Evolutionary conservation across 1,140 invertebrate species (phyloP).

Genomic region (Antheraea mylitta): DNA sequence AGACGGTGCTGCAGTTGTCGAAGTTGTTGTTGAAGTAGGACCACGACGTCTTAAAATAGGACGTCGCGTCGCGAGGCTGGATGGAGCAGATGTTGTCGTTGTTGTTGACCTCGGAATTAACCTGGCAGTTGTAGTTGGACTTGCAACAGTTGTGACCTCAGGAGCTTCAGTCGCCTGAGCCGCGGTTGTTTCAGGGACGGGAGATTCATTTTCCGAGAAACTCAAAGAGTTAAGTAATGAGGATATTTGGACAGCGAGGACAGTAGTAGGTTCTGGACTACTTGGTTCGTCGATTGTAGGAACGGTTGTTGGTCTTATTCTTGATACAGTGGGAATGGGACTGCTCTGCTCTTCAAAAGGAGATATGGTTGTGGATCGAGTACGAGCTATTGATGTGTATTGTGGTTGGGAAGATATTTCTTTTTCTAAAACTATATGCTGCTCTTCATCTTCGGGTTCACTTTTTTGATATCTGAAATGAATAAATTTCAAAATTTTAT

Average conservation of each 20-base stretch:
- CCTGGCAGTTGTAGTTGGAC: constrained; percentile 23
- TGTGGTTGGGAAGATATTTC: constrained; percentile 68
- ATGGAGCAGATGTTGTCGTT: constrained; percentile 49
- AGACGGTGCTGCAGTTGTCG: constrained; percentile 59
- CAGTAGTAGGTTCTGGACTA: constrained; percentile 67
- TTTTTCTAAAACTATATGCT: constrained; percentile 60
- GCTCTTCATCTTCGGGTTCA: constrained; percentile 37
- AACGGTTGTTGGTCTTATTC: constrained; percentile 25
- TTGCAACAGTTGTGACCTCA: constrained; percentile 40
- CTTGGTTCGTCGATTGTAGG: constrained; percentile 44
- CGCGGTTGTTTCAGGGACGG: constrained; percentile 37
- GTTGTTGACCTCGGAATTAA: constrained; percentile 25
- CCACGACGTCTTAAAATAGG: constrained; percentile 57
- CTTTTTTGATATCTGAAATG: constrained; percentile 53
- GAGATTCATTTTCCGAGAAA: constrained; percentile 36
- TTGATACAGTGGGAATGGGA: constrained; percentile 49
- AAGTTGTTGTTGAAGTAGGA: constrained; percentile 49
- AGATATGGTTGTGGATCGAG: constrained; percentile 54
- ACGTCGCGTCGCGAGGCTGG: constrained; percentile 49
- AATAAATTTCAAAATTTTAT: not conserved
- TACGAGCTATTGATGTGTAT: constrained; percentile 59
- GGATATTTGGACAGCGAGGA: constrained; percentile 73
- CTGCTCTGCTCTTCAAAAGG: constrained; percentile 47
- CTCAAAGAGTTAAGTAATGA: constrained; percentile 71
- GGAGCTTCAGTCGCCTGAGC: constrained; percentile 35